Evolutionary conservation across 1,140 invertebrate genomes (phyloP).

Genomic region (Sogatella furcifera): DNA sequence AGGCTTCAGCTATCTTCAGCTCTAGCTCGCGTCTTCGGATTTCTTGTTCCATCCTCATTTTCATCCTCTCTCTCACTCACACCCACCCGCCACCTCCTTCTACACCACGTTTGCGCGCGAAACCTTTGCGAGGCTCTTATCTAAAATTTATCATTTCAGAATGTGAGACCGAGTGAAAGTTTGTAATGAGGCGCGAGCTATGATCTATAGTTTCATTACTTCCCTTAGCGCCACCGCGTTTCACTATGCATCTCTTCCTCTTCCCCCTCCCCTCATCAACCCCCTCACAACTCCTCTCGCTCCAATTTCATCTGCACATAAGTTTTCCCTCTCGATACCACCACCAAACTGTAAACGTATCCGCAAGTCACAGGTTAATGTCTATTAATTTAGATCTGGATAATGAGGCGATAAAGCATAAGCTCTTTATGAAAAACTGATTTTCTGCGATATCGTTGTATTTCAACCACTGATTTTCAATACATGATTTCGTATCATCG

Average conservation of each 20-base stretch:
- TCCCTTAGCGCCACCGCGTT: background rate
- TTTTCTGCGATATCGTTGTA: no score
- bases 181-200: slow-evolving; percentile 1
- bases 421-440: no score
- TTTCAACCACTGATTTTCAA: no score
- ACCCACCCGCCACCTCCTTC: background rate
- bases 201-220: slow-evolving; percentile 1
- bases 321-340: no score
- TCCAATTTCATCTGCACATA: no score
- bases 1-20: background rate
- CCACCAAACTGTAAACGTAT: no score
- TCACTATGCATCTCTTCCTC: background rate
- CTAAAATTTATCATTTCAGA: slow-evolving; percentile 4
- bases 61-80: background rate
- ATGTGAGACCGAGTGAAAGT: slow-evolving; percentile 1
- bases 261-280: background rate
- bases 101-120: background rate
- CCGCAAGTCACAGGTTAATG: no score
- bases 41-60: background rate
- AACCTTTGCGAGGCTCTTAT: background rate
- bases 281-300: background rate
- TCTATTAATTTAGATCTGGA: no score
- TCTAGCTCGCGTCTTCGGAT: background rate
- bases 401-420: no score
- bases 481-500: no score